Percentiles rank a stretch among this genome's conserved stretches.
Evolutionary conservation across 2,888 invertebrate species (phyloP).

Genomic region (Heliconius hortense): DNA sequence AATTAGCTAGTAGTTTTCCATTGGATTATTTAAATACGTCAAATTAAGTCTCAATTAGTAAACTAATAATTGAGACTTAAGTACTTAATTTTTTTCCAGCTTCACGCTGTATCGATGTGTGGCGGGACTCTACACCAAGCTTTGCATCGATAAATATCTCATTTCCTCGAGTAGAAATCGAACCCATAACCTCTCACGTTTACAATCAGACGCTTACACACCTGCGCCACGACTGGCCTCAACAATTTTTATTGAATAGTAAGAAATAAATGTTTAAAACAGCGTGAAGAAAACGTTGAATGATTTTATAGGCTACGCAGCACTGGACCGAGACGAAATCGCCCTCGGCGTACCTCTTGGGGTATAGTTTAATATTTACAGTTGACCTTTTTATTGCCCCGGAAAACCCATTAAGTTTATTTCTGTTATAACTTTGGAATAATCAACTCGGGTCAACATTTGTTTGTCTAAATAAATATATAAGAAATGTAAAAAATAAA

Average conservation of each 20-base stretch:
- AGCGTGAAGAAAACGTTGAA: slow-evolving; percentile 37
- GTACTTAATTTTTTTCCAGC: background rate
- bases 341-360: slow-evolving; percentile 27
- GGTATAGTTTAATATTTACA: slow-evolving; percentile 38
- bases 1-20: background rate
- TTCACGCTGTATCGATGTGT: too few relatives aligned
- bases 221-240: background rate
- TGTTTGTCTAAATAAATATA: background rate
- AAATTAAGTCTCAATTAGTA: background rate
- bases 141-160: too few relatives aligned
- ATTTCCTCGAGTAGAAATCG: too few relatives aligned
- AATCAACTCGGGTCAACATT: slow-evolving; percentile 12
- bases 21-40: background rate
- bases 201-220: too few relatives aligned
- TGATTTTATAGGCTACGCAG: slow-evolving; percentile 34
- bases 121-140: too few relatives aligned
- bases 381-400: slow-evolving; percentile 33
- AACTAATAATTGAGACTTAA: background rate
- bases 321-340: slow-evolving; percentile 22
- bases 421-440: slow-evolving; percentile 31
- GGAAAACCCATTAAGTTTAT: slow-evolving; percentile 34
- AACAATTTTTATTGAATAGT: slow-evolving; percentile 7
- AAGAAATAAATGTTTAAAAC: slow-evolving; percentile 22
- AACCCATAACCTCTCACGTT: too few relatives aligned
- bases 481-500: background rate